These are phyloP conservation scores for Thera obeliscata DNA, from an alignment of 2,888 invertebrate genomes.

Conservation along the genomic window DNA sequence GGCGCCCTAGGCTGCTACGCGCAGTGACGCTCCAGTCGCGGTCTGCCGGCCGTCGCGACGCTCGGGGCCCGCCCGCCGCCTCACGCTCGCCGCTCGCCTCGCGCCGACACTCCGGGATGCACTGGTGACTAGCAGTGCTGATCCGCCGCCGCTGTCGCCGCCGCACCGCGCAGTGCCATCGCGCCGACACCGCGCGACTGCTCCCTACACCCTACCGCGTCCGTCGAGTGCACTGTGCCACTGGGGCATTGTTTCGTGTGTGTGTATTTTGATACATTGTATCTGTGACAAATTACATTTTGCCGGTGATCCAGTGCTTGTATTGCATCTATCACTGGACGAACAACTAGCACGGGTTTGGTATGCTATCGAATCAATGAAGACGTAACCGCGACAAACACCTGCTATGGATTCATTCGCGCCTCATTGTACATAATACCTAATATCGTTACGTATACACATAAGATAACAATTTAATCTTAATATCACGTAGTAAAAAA, in stretches of 20 bases:
- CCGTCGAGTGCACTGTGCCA: constrained; percentile 66
- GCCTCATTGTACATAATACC: constrained; percentile 50
- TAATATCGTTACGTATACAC: constrained; percentile 66
- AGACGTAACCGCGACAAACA: constrained; percentile 44
- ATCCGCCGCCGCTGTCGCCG: constrained; percentile 6
- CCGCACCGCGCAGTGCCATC: constrained; percentile 58
- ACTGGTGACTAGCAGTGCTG: constrained; percentile 47
- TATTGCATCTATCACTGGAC: constrained; percentile 34
- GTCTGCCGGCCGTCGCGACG: constrained; percentile 84
- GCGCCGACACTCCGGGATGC: constrained; percentile 62
- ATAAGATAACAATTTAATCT: constrained; percentile 79
- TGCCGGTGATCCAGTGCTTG: constrained; percentile 45
- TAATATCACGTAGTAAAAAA: constrained; percentile 74
- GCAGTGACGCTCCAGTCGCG: constrained; percentile 82
- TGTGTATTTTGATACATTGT: constrained; percentile 50
- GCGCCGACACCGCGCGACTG: constrained; percentile 39
- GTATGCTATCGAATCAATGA: constrained; percentile 71
- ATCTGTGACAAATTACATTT: constrained; percentile 51
- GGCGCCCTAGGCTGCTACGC: constrained; percentile 79
- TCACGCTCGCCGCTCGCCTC: constrained; percentile 72
- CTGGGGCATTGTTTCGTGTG: constrained; percentile 68
- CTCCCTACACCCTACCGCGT: constrained; percentile 40
- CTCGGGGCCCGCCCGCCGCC: constrained; percentile 73
- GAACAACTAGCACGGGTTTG: constrained; percentile 47
- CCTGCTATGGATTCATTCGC: constrained; percentile 52